Evolutionary conservation across 2,797 vertebrate species (phyloP), one percentile per base, ranked within the genome.

Genomic region (Oceanodroma leucorhoa): DNA sequence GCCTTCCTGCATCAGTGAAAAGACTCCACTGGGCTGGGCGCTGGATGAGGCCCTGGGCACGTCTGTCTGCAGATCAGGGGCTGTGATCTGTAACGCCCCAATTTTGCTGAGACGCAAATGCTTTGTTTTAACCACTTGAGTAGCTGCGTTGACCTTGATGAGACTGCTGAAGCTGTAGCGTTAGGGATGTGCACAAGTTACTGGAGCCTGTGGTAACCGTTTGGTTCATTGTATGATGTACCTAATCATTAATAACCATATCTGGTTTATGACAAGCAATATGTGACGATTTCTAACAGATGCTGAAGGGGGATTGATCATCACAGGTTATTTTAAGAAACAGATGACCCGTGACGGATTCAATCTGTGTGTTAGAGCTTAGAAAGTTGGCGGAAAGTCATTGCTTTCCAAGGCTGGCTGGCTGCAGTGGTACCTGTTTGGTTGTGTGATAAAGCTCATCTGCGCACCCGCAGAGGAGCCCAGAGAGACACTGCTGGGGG

Each of bases 301-400:
- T 85, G 77, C 64, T 55, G 58, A 83, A 61, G 40, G 21, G 32
- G 27, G 38, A 83, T 53, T 71, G 67, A 70, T 87, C 46, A 51
- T 95, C 81, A 18, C 80, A 55, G 40, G 23, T 86, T 87, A 76
- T 88, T 94, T 95, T 82, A 82, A 93, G 70, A 79, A 96, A 30
- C 55, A 82, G 73, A 36, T 18, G 36, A 94, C 77, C 87, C 76
- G 62, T 94, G 83, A 48, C 83, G 58, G 50, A 84, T 76, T 32
- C 50, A 79, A 27, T 86, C 72, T 53, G 46, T 45, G 57, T 53
- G 58, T 66, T 83, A 45, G 32, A 69, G 21, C 72, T 86, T 80
- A 57, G 76, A 78, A 91, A 67, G 78, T 67, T 80, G 38, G 20
- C 70, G 53, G 76, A 41, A 71, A 70, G 61, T 53, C 0, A 0